Percentiles rank a stretch among this genome's conserved stretches.
phyloP scores from a whole-genome alignment of 2,888 invertebrate species.

The Xiphydria camelus region DNA sequence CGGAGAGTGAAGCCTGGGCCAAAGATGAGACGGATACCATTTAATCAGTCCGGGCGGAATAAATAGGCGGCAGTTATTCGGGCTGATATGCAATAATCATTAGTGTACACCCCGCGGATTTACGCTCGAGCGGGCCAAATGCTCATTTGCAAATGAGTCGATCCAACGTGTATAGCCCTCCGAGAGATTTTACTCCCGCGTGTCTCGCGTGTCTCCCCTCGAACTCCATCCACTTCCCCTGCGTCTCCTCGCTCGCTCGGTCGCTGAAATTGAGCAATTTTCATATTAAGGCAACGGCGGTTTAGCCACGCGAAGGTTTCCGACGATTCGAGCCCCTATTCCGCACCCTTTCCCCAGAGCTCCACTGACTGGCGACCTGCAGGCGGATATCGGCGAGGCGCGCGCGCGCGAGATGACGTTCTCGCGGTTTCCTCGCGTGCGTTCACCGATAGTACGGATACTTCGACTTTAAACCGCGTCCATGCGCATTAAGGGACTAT shows the following conservation, averaged over 20 bases:
- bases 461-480: no score
- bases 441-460: no score
- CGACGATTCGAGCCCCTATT: conserved; percentile 11
- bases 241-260: conserved; percentile 11
- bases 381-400: no score
- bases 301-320: conserved; percentile 32
- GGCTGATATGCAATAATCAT: conserved; percentile 5
- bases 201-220: conserved; percentile 14
- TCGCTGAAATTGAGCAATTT: conserved; percentile 34
- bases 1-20: not conserved
- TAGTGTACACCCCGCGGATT: not conserved
- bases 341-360: conserved; percentile 23
- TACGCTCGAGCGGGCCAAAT: conserved; percentile 1
- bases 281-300: conserved; percentile 36
- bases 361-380: no score
- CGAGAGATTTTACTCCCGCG: conserved; percentile 3
- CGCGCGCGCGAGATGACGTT: no score
- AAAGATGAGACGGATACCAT: conserved; percentile 12
- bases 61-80: conserved; percentile 8
- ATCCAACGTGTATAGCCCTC: conserved; percentile 3
- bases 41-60: conserved; percentile 17
- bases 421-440: no score
- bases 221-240: conserved; percentile 16
- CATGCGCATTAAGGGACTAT: no score
- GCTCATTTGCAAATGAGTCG: conserved; percentile 6